phyloP scores from a whole-genome alignment of 1,140 invertebrate species.

The Solen grandis region DNA sequence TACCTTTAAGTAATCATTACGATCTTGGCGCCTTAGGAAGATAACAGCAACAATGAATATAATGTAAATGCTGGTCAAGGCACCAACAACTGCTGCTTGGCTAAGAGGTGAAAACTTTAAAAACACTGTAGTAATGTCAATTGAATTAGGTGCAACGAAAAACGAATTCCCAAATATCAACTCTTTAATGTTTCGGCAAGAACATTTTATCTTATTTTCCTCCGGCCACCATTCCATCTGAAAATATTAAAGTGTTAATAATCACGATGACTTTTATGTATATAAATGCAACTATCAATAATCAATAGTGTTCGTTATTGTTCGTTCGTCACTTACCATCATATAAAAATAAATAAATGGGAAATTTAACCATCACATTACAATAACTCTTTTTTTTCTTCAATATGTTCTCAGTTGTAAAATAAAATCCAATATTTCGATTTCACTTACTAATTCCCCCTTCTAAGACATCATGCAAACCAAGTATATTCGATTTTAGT shows the following conservation, averaged over 20 bases:
- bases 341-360: no score
- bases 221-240: conserved; percentile 16
- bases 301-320: no score
- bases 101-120: conserved; percentile 65
- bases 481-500: conserved; percentile 17
- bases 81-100: conserved; percentile 71
- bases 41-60: conserved; percentile 79
- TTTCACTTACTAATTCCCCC: conserved; percentile 16
- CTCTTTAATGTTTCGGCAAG: conserved; percentile 7
- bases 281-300: no score
- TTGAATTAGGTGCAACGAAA: conserved; percentile 82
- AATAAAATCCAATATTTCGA: no score
- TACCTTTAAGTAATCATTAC: conserved; percentile 69
- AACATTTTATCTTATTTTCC: conserved; percentile 4
- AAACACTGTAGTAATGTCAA: conserved; percentile 83
- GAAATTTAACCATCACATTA: conserved; percentile 33
- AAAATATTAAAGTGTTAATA: not conserved
- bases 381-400: no score
- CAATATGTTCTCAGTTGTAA: no score
- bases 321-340: no score
- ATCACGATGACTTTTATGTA: no score
- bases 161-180: conserved; percentile 69
- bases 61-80: conserved; percentile 79
- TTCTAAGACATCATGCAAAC: conserved; percentile 33
- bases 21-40: conserved; percentile 80